Evolutionary conservation across 2,888 invertebrate species (phyloP).

Genomic region (Mamestra brassicae): DNA sequence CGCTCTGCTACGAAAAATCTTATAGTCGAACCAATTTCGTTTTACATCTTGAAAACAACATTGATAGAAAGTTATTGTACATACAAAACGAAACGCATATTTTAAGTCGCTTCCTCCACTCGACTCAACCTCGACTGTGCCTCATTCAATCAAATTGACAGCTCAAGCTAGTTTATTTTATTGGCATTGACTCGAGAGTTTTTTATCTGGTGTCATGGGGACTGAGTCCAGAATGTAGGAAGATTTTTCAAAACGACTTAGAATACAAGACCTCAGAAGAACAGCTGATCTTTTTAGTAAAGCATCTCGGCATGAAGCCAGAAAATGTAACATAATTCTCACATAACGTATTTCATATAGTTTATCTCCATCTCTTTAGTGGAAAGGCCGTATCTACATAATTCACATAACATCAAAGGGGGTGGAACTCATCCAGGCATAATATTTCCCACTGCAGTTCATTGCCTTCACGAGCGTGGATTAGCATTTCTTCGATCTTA

Average conservation of each 20-base stretch:
- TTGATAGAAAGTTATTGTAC: too few relatives aligned
- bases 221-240: too few relatives aligned
- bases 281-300: not conserved
- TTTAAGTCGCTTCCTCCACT: too few relatives aligned
- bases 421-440: constrained; percentile 53
- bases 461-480: constrained; percentile 54
- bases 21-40: not conserved
- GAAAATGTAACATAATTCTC: constrained; percentile 34
- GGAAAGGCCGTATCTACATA: constrained; percentile 56
- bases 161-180: too few relatives aligned
- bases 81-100: too few relatives aligned
- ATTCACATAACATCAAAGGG: constrained; percentile 61
- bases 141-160: too few relatives aligned
- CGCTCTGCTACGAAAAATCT: not conserved
- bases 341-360: constrained; percentile 26
- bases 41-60: not conserved
- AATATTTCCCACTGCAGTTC: constrained; percentile 59
- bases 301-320: constrained; percentile 23
- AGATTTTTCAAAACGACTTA: too few relatives aligned
- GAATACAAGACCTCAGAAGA: not conserved
- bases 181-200: too few relatives aligned
- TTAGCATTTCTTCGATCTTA: constrained; percentile 62
- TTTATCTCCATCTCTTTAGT: constrained; percentile 30
- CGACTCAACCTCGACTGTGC: too few relatives aligned
- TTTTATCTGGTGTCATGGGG: too few relatives aligned